Evolutionary conservation across 2,113 vertebrate species (phyloP), one percentile per base, ranked within the genome.

Genomic region (Aix galericulata): DNA sequence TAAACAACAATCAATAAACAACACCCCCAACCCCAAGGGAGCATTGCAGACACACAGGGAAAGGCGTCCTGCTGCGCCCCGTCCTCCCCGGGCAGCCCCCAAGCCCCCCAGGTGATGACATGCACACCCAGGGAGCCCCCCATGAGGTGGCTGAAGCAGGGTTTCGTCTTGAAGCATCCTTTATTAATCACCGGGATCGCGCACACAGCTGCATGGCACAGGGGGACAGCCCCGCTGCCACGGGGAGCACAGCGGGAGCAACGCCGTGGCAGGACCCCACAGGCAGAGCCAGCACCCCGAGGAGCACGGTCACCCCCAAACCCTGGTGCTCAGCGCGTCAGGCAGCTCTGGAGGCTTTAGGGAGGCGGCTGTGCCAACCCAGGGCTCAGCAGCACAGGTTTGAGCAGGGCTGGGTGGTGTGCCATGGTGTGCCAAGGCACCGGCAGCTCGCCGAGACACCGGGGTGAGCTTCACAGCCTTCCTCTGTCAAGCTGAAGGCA

Each of bases 181-280:
- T 97, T 97, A 95, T 96, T 96, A 8, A 88, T 91, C 93, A 48
- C 25, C 87, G 69, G 71, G 53, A 93, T 77, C 79, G 86, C 91
- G 94, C 95, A 88, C 84, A 80, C 89, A 82, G 79, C 93, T 88
- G 91, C 85, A 83, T 89, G 56, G 82, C 0, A 17, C 44, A 17
- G 17, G 17, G 44, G 44, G 44, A 42, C 42, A 42, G 42, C 42
- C 42, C 42, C 42, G 86, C 71, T 59, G 56, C 67, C 68, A 50
- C 78, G 1, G 11, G 53, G 71, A 42, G 52, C 27, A 58, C 64
- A 68, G 60, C 16, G 2, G 52, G 23, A 80, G 44, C 5, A 66
- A 13, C 58, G 7, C 86, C 91, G 89, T 36, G 25, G 66, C 42
- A 77, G 17, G 25, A 46, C 9, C 29, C 21, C 21, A 27, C 31